A percentile compares a stretch with the other conserved stretches of the same genome.
phyloP scores from a whole-genome alignment of 2,888 invertebrate species.

The Pheosia gnoma region DNA sequence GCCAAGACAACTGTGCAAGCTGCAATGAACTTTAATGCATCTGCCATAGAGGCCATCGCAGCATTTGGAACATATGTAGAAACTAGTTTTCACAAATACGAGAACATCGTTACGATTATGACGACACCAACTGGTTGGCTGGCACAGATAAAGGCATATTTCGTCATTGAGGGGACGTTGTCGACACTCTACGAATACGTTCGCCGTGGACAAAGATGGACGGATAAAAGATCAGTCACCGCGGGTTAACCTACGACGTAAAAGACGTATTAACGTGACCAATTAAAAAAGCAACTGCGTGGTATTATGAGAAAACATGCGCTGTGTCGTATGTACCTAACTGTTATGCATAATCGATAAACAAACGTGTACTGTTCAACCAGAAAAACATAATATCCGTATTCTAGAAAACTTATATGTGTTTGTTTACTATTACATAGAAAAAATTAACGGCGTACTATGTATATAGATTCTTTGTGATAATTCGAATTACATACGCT shows the following conservation, averaged over 20 bases:
- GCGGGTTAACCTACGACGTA: constrained; percentile 13
- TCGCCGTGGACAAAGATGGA: constrained; percentile 28
- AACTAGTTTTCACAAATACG: constrained; percentile 36
- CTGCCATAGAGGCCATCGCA: constrained; percentile 40
- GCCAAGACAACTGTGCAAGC: constrained; percentile 47
- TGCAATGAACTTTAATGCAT: constrained; percentile 45
- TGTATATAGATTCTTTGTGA: too few relatives aligned
- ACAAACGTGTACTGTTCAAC: not conserved
- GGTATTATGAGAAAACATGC: constrained; percentile 5
- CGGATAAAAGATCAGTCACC: constrained; percentile 20
- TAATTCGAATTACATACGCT: too few relatives aligned
- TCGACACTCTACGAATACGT: constrained; percentile 18
- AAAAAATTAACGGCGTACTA: too few relatives aligned
- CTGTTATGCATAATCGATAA: constrained; percentile 16
- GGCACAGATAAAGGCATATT: constrained; percentile 31
- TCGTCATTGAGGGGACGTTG: constrained; percentile 24
- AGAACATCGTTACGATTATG: constrained; percentile 23
- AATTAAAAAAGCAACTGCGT: constrained; percentile 17
- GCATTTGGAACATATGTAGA: not conserved
- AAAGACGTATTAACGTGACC: constrained; percentile 16
- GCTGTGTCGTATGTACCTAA: constrained; percentile 5
- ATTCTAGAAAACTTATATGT: too few relatives aligned
- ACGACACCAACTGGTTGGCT: constrained; percentile 31
- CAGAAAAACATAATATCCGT: not conserved
- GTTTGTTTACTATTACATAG: too few relatives aligned